Evolutionary conservation across 2,113 vertebrate genomes (phyloP).

Genomic region (Corythoichthys haematopterus): DNA sequence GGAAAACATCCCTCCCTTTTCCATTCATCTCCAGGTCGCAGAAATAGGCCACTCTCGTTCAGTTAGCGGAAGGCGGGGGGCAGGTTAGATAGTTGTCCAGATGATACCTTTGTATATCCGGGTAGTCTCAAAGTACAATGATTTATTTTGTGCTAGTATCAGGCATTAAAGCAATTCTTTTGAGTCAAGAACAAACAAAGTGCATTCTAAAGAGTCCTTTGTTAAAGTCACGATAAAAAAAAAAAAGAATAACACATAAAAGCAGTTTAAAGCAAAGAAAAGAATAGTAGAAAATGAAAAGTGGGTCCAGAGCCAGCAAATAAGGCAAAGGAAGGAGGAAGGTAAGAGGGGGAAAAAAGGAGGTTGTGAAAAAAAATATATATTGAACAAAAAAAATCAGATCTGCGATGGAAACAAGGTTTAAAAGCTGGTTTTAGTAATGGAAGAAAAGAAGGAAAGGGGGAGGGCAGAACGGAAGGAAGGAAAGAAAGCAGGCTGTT

Average conservation of each 20-base stretch:
- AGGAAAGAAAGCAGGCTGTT: background rate
- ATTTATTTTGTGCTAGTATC: background rate
- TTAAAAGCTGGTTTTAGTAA: background rate
- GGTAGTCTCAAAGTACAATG: too few species aligned
- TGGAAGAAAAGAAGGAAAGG: too few species aligned
- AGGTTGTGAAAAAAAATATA: background rate
- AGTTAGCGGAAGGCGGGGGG: background rate
- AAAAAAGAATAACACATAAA: background rate
- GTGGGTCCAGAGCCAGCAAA: too few species aligned
- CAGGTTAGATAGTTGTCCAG: too few species aligned
- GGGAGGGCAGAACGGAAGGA: background rate
- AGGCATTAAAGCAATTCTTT: background rate
- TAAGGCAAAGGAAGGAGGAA: too few species aligned
- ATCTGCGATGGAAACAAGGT: background rate
- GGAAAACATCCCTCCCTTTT: conserved; percentile 3
- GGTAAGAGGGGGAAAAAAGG: too few species aligned
- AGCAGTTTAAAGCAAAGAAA: background rate
- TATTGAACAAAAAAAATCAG: background rate
- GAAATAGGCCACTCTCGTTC: background rate
- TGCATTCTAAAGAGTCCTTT: too few species aligned
- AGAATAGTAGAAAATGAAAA: too few species aligned
- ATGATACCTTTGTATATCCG: too few species aligned
- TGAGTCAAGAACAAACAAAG: background rate
- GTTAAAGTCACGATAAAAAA: too few species aligned
- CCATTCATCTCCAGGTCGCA: background rate